Evolutionary conservation across 2,888 invertebrate species (phyloP), one percentile per base, ranked within the genome.

Genomic region (Mythimna albipuncta): DNA sequence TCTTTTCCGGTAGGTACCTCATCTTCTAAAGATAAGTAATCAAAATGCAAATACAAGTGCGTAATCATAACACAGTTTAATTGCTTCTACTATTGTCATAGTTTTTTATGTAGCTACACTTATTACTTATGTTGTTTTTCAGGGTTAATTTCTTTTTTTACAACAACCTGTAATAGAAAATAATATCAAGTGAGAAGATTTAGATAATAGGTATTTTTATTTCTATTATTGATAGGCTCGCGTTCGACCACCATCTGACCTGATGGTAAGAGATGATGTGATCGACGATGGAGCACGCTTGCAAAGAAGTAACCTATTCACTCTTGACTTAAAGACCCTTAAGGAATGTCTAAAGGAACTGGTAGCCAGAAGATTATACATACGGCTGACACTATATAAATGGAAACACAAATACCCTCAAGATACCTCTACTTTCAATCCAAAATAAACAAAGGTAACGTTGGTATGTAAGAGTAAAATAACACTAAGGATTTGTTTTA

Each of bases 401-500:
- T 80, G 54, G 59, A 72, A 75, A 59, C 59, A 55, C 59, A 83
- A 83, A 69, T 63, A 61, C 38, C 6, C 59, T 38, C 64, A 59
- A 9, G 32, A 64, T n/a, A 7, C 44, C 16, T 71, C 6, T 38
- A 21, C 35, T 21, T 16, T 64, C n/a, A 47, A 38, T 52, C 59
- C 52, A 66, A 77, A 55, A 57, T 11, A 9, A 55, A 50, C 16
- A 5, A 21, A 59, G n/a, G 26, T 13, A 26, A 58, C 16, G 13
- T 35, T 26, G 69, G 38, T 55, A 70, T 67, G 26, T 35, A 44
- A 16, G 32, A 55, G 41, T 57, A 64, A 64, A 63, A 50, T 26
- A 76, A 21, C 21, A 32, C 44, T 68, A 62, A 55, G 32, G 32
- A 47, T 62, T 62, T 52, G 21, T 75, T 11, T 59, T 41, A 47